Conservation (phyloP, 1,140 invertebrate species). For the Muscidifurax raptorellus region DNA sequence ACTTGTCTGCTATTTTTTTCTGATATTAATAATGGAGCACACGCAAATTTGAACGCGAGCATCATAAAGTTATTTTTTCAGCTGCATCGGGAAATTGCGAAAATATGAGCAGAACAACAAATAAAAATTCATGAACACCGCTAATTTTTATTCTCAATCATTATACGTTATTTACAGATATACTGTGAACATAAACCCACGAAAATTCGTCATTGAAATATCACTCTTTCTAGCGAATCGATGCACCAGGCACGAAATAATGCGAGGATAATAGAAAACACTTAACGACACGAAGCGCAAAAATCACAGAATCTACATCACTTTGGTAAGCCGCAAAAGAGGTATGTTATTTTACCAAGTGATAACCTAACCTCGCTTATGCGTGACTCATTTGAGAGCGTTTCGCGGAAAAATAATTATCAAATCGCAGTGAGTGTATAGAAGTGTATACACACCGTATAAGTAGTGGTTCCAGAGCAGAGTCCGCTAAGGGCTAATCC, state of each 20-base stretch:
- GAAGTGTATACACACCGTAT: slow-evolving; percentile 37
- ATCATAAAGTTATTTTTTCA: no score
- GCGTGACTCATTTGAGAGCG: not conserved
- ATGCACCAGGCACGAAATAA: not conserved
- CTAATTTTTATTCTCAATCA: no score
- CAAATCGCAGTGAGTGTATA: not conserved
- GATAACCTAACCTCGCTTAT: no score
- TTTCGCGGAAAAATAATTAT: not conserved
- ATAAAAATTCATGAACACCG: no score
- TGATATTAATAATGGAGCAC: no score
- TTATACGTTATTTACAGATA: no score
- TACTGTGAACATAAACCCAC: no score
- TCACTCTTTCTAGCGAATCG: not conserved
- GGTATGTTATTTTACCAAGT: no score
- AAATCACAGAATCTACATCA: not conserved
- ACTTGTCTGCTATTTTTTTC: not conserved
- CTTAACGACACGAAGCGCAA: not conserved
- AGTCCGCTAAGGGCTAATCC: slow-evolving; percentile 52
- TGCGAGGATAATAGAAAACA: not conserved
- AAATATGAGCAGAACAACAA: no score
- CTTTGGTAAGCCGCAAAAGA: not conserved
- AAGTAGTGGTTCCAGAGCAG: slow-evolving; percentile 43
- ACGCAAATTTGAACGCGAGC: no score
- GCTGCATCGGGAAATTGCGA: no score
- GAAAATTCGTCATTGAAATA: no score